phyloP scores from a whole-genome alignment of 2,888 invertebrate genomes.

The Nowickia ferox region DNA sequence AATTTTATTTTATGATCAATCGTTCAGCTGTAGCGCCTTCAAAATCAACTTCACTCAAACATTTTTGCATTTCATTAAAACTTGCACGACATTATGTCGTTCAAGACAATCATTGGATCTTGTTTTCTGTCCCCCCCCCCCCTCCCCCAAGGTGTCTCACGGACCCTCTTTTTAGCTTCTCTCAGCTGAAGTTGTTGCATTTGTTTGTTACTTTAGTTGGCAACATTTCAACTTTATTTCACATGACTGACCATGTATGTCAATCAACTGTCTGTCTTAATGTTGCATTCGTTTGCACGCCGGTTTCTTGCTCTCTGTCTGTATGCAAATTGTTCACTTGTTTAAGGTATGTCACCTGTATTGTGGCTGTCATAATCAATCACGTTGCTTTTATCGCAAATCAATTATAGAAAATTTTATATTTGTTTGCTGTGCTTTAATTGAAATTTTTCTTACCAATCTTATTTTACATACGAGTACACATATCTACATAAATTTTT shows the following conservation, averaged over 20 bases:
- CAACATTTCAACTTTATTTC: slow-evolving; percentile 68
- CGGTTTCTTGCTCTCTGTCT: neutral
- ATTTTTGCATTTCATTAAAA: slow-evolving; percentile 32
- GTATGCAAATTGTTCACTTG: slow-evolving; percentile 63
- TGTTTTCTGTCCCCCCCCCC: neutral
- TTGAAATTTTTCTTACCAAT: slow-evolving; percentile 27
- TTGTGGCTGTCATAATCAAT: slow-evolving; percentile 74
- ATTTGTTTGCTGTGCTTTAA: slow-evolving; percentile 14
- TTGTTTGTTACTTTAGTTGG: slow-evolving; percentile 48
- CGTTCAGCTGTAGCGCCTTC: neutral
- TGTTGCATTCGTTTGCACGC: neutral
- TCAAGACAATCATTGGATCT: slow-evolving; percentile 45
- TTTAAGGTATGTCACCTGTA: slow-evolving; percentile 69
- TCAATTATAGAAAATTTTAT: slow-evolving; percentile 71
- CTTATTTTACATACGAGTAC: neutral
- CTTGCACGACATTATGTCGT: slow-evolving; percentile 63
- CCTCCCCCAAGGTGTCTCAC: neutral
- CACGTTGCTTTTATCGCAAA: slow-evolving; percentile 72
- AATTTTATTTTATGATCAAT: neutral
- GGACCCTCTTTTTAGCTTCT: neutral
- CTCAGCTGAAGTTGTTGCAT: neutral
- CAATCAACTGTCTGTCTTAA: slow-evolving; percentile 65
- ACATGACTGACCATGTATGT: slow-evolving; percentile 72
- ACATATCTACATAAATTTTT: slow-evolving; percentile 1
- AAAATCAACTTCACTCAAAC: neutral